Base-by-base conservation (phyloP, 2,888 invertebrate species). In the Anticlea derivata region DNA sequence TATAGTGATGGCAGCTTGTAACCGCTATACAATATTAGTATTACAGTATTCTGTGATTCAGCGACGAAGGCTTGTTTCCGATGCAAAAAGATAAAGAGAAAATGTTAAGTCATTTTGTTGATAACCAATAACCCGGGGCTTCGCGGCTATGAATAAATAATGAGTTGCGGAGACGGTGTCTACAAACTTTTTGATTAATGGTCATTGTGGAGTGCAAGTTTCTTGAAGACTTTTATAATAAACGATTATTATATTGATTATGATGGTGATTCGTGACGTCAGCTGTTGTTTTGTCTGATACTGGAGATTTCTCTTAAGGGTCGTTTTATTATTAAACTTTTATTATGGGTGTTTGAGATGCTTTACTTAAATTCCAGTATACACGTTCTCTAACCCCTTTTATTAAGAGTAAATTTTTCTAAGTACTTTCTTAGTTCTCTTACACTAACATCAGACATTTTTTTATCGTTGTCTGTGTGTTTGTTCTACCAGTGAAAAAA, bases 41-140 rank as follows among this genome's bases (percentile, higher is more conserved):
- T 41, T 22, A n/a, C 22, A 40, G n/a, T 30, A 12, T 8, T 26
- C 35, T 35, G 33, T 31, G 27, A 63, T 68, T 72, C 61, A 63
- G 65, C 53, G 55, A 65, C 52, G 66, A 66, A 70, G 63, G 65
- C 60, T 65, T 66, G 66, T 71, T 68, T 58, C 55, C 51, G 58
- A 62, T 68, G 61, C 65, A 59, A 68, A 70, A 70, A 64, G 62
- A 70, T 75, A 70, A 66, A 68, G 56, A 61, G 58, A 66, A 69
- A 73, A 70, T 70, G 63, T 61, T 50, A 64, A 68, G 65, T 66
- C 59, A 63, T 59, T 66, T 58, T 62, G 66, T 71, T 70, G 63
- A 70, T 65, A 61, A 54, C 60, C 64, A 58, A 61, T 61, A 62
- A 56, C 58, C 60, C 50, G 47, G 44, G 58, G 55, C 61, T 61